Evolutionary conservation across 2,888 invertebrate species (phyloP).

Genomic region (Standfussiana lucernea): DNA sequence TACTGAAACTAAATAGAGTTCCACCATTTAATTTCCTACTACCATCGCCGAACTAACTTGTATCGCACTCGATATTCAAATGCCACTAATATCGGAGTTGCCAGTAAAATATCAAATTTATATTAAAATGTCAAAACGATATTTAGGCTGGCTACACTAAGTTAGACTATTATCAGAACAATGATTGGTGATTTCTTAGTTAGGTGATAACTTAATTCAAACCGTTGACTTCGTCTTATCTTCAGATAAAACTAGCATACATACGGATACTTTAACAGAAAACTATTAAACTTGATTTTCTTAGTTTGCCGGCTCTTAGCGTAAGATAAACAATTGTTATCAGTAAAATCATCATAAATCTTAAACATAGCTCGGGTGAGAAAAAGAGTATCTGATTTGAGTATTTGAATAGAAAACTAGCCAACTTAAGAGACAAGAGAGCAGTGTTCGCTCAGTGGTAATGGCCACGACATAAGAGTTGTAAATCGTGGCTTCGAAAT

Average conservation of each 20-base stretch:
- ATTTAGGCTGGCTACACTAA: constrained; percentile 44
- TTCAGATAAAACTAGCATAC: background rate
- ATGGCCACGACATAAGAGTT: no score
- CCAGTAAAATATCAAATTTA: constrained; percentile 69
- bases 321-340: no score
- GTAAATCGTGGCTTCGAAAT: no score
- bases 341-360: no score
- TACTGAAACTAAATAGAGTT: constrained; percentile 50
- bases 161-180: background rate
- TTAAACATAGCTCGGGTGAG: no score
- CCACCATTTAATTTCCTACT: constrained; percentile 68
- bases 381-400: no score
- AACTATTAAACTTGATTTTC: no score
- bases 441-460: no score
- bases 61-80: constrained; percentile 66
- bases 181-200: background rate
- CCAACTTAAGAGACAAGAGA: no score
- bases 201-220: background rate
- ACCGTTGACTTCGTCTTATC: background rate
- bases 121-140: constrained; percentile 63
- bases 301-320: no score
- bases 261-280: background rate
- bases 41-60: constrained; percentile 51
- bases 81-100: constrained; percentile 65
- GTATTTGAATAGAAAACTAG: no score